Evolutionary conservation across 2,888 invertebrate genomes (phyloP).

Genomic region (Lucinisca nassula): DNA sequence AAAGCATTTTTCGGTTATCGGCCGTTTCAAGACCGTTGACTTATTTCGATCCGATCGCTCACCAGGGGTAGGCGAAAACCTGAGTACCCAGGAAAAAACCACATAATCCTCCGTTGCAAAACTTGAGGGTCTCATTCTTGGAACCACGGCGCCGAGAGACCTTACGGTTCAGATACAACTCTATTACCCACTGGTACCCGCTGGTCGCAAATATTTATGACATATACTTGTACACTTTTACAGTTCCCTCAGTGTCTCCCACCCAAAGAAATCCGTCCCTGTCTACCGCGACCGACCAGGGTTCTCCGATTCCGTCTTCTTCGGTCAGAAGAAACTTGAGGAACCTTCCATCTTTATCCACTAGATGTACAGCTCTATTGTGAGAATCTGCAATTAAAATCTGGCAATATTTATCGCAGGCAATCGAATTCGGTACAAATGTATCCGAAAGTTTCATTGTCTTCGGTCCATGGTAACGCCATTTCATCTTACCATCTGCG

Average conservation of each 20-base stretch:
- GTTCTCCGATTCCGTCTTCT: slow-evolving; percentile 65
- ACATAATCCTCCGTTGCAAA: too few relatives aligned
- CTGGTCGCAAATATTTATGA: not conserved
- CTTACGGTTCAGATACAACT: too few relatives aligned
- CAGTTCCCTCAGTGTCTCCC: slow-evolving; percentile 65
- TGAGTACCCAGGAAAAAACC: too few relatives aligned
- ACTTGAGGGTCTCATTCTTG: too few relatives aligned
- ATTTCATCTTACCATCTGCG: slow-evolving; percentile 62
- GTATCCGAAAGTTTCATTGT: slow-evolving; percentile 54
- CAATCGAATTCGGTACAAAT: slow-evolving; percentile 65
- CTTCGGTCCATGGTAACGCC: slow-evolving; percentile 63
- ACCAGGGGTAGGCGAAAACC: too few relatives aligned
- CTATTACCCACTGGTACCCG: too few relatives aligned
- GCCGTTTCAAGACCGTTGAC: too few relatives aligned
- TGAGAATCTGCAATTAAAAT: slow-evolving; percentile 66
- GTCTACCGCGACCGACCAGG: slow-evolving; percentile 69
- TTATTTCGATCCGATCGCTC: too few relatives aligned
- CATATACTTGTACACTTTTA: slow-evolving; percentile 63
- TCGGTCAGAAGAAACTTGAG: slow-evolving; percentile 63
- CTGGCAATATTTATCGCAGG: slow-evolving; percentile 67
- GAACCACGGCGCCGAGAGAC: too few relatives aligned
- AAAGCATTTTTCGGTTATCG: too few relatives aligned
- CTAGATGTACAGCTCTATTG: slow-evolving; percentile 60
- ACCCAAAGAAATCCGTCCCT: slow-evolving; percentile 67
- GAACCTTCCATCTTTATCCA: slow-evolving; percentile 67